Evolutionary conservation across 2,797 vertebrate species (phyloP).

Genomic region (Salmo trutta): DNA sequence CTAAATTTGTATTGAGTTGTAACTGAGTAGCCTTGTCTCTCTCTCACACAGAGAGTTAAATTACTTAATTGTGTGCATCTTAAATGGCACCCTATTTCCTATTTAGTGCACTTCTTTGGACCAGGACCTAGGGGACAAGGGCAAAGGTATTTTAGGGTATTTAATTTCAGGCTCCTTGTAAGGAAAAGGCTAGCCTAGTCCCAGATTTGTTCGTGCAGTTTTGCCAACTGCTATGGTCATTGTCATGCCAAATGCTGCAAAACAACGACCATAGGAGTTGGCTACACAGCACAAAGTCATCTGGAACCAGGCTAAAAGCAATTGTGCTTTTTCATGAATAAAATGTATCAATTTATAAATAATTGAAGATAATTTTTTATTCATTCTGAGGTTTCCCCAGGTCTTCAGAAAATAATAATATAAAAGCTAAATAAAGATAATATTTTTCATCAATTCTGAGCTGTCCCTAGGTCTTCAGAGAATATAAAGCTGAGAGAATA

Average conservation of each 20-base stretch:
- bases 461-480: background rate
- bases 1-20: background rate
- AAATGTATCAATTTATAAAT: background rate
- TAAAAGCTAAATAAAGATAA: background rate
- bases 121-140: background rate
- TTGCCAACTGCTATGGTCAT: background rate
- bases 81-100: background rate
- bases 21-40: background rate
- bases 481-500: background rate
- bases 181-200: background rate
- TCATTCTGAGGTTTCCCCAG: too few relatives aligned
- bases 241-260: background rate
- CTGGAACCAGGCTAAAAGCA: background rate
- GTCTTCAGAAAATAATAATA: too few relatives aligned
- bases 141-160: background rate
- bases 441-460: background rate
- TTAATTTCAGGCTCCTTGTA: background rate
- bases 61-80: background rate
- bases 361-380: background rate
- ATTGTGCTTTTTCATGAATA: background rate
- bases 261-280: background rate
- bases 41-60: background rate
- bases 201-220: background rate
- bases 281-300: background rate
- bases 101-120: background rate